Conservation (phyloP, 2,888 invertebrate species). For the Tyria jacobaeae region DNA sequence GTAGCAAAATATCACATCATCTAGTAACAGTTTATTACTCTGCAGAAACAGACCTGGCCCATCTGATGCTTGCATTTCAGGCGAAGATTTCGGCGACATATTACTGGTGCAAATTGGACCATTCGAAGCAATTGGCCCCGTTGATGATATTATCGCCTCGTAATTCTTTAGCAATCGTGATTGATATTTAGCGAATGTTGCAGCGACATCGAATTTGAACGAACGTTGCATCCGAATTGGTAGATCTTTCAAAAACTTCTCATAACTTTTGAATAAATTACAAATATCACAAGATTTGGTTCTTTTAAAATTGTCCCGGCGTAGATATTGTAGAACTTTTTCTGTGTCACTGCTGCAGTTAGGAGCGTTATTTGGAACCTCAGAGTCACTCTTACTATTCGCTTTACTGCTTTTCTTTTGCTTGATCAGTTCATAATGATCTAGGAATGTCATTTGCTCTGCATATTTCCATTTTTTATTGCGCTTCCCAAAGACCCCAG, state of each 20-base stretch:
- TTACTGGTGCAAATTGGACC: not conserved
- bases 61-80: slow-evolving; percentile 1
- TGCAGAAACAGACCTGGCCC: slow-evolving; percentile 13
- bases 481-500: not conserved
- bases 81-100: too few relatives aligned
- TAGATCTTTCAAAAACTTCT: not conserved
- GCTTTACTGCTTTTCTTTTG: not conserved
- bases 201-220: not conserved
- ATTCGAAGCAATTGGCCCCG: not conserved
- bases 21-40: slow-evolving; percentile 1
- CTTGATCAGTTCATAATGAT: not conserved
- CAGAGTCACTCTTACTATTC: not conserved
- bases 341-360: not conserved
- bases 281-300: slow-evolving; percentile 4
- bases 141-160: not conserved
- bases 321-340: not conserved
- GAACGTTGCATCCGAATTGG: slow-evolving; percentile 5
- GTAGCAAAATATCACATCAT: not conserved
- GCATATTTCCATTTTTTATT: not conserved
- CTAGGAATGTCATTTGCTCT: not conserved
- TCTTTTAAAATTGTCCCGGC: slow-evolving; percentile 4
- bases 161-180: not conserved
- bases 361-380: not conserved
- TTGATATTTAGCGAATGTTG: slow-evolving; percentile 9
- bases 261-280: slow-evolving; percentile 7